Evolutionary conservation across 1,140 invertebrate species (phyloP).

Genomic region (Penaeus japonicus): DNA sequence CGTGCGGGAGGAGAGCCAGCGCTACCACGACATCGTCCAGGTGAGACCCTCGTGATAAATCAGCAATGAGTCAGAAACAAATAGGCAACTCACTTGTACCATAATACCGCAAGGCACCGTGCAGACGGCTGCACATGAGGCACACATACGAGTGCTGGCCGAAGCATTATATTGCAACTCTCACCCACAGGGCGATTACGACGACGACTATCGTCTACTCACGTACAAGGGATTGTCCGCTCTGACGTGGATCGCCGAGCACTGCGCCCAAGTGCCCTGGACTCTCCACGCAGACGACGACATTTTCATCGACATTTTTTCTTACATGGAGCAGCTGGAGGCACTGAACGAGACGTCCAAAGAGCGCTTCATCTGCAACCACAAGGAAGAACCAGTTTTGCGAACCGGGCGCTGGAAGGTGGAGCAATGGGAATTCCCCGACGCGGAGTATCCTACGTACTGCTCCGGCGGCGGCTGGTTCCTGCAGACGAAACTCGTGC

Average conservation of each 20-base stretch:
- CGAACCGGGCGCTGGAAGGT: slow-evolving; percentile 24
- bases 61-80: too few species aligned
- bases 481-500: not conserved
- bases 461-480: slow-evolving; percentile 22
- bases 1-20: slow-evolving; percentile 4
- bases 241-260: not conserved
- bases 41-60: not conserved
- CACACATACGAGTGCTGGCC: not conserved
- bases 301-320: slow-evolving; percentile 10
- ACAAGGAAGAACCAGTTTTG: not conserved
- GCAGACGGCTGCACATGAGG: too few species aligned
- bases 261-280: slow-evolving; percentile 28
- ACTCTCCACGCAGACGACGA: slow-evolving; percentile 29
- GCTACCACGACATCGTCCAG: slow-evolving; percentile 49
- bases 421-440: not conserved
- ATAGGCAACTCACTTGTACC: too few species aligned
- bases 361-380: not conserved
- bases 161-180: not conserved
- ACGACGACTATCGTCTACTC: slow-evolving; percentile 15
- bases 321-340: not conserved
- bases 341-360: not conserved
- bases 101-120: too few species aligned
- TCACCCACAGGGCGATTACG: slow-evolving; percentile 21
- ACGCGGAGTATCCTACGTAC: not conserved
- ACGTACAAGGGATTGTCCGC: slow-evolving; percentile 21